A percentile compares a stretch with the other conserved stretches of the same genome.
phyloP scores from a whole-genome alignment of 2,113 vertebrate species.

The Sula dactylatra region DNA sequence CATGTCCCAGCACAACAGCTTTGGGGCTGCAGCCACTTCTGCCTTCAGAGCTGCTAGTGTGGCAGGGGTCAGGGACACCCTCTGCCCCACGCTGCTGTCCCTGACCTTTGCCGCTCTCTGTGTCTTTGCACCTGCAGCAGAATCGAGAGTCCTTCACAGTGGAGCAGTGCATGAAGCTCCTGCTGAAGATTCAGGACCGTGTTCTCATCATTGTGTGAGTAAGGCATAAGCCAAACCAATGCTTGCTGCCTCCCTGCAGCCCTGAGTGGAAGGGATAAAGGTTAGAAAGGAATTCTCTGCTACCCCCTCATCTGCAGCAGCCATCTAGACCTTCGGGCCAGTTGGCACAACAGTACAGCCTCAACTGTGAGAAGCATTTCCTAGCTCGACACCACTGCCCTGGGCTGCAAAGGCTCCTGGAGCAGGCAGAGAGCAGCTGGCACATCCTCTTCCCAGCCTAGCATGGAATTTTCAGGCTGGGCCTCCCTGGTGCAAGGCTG shows the following conservation, averaged over 20 bases:
- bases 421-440: not conserved
- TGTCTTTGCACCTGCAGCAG: slow-evolving; percentile 68
- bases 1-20: not conserved
- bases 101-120: not conserved
- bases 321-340: not conserved
- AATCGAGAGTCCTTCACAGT: slow-evolving; percentile 32
- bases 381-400: not conserved
- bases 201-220: slow-evolving; percentile 83
- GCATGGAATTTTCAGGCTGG: not conserved
- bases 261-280: not conserved
- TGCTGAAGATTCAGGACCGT: slow-evolving; percentile 71
- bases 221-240: not conserved
- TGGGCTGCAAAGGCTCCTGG: not conserved
- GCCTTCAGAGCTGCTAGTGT: not conserved
- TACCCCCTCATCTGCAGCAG: not conserved
- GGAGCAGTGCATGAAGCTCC: slow-evolving; percentile 65
- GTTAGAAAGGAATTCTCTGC: not conserved
- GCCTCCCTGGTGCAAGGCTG: not conserved
- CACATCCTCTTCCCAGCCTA: not conserved
- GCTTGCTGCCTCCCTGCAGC: not conserved
- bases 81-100: not conserved
- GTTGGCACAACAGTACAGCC: not conserved
- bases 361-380: not conserved
- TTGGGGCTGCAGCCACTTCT: not conserved
- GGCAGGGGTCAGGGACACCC: not conserved